Conservation (phyloP, 2,888 invertebrate species). For the Andrena chrysosceles region DNA sequence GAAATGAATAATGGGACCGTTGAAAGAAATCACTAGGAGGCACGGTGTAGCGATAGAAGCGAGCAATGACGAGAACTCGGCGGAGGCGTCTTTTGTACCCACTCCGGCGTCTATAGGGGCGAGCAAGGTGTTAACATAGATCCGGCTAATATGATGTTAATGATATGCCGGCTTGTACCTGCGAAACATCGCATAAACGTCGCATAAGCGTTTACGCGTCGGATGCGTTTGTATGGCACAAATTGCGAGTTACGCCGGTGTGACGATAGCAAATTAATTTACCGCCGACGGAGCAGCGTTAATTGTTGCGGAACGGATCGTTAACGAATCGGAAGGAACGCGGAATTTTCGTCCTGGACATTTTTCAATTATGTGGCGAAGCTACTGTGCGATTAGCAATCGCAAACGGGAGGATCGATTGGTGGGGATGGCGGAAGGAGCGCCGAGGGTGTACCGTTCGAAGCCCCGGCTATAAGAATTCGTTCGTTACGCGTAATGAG, state of each 20-base stretch:
- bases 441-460: neutral
- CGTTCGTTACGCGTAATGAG: slow-evolving; percentile 51
- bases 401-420: neutral
- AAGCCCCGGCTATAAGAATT: slow-evolving; percentile 26
- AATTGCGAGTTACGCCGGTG: slow-evolving; percentile 10
- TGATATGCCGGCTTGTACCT: slow-evolving; percentile 42
- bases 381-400: neutral
- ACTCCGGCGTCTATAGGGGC: slow-evolving; percentile 9
- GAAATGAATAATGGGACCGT: slow-evolving; percentile 29
- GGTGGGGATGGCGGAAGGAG: too few relatives aligned
- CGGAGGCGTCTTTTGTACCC: slow-evolving; percentile 11
- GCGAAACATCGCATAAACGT: slow-evolving; percentile 38
- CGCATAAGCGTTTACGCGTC: neutral
- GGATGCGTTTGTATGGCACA: neutral
- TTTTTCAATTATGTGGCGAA: neutral
- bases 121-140: slow-evolving; percentile 42
- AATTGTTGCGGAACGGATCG: slow-evolving; percentile 29
- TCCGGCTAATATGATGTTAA: slow-evolving; percentile 45
- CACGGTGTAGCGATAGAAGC: slow-evolving; percentile 3
- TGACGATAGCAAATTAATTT: slow-evolving; percentile 50
- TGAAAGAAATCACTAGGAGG: slow-evolving; percentile 13
- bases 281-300: slow-evolving; percentile 13
- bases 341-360: neutral
- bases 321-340: neutral
- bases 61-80: neutral